These are phyloP conservation scores for Talpa occidentalis DNA, from an alignment of 2,113 vertebrate genomes.

Conservation along the genomic window DNA sequence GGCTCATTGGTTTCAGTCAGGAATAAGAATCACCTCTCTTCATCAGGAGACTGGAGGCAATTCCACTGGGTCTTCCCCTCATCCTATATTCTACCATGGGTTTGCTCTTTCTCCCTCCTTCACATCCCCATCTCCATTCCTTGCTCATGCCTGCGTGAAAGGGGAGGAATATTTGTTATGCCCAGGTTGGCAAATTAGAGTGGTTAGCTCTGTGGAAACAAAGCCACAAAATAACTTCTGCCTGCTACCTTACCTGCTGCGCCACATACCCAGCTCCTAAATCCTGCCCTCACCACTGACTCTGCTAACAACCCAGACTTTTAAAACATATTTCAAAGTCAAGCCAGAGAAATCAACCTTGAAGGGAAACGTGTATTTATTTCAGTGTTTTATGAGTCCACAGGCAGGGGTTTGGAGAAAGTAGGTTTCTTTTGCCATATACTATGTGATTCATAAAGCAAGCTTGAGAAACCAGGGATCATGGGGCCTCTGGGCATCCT, in stretches of 20 bases:
- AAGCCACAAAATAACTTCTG: slow-evolving; percentile 5
- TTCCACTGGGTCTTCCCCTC: not conserved
- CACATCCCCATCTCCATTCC: not conserved
- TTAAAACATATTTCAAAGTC: slow-evolving; percentile 59
- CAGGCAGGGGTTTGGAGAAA: not conserved
- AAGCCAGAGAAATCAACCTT: slow-evolving; percentile 59
- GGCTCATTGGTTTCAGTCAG: no score
- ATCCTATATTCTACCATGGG: not conserved
- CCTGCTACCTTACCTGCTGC: not conserved
- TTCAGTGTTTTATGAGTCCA: not conserved
- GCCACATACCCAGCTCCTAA: slow-evolving; percentile 29
- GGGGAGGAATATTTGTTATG: not conserved
- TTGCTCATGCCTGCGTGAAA: not conserved
- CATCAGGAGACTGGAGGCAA: not conserved
- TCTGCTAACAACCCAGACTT: slow-evolving; percentile 39
- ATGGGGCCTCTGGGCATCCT: not conserved
- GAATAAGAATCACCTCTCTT: not conserved
- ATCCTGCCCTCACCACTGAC: not conserved
- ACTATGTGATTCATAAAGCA: not conserved
- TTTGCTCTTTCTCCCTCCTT: not conserved
- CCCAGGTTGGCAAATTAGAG: slow-evolving; percentile 15
- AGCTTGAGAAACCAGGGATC: not conserved
- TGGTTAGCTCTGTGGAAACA: slow-evolving; percentile 1
- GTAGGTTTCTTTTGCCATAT: not conserved
- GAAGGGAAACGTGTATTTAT: slow-evolving; percentile 4